Conservation (phyloP, 2,888 invertebrate species). For the Aporophyla lueneburgensis region DNA sequence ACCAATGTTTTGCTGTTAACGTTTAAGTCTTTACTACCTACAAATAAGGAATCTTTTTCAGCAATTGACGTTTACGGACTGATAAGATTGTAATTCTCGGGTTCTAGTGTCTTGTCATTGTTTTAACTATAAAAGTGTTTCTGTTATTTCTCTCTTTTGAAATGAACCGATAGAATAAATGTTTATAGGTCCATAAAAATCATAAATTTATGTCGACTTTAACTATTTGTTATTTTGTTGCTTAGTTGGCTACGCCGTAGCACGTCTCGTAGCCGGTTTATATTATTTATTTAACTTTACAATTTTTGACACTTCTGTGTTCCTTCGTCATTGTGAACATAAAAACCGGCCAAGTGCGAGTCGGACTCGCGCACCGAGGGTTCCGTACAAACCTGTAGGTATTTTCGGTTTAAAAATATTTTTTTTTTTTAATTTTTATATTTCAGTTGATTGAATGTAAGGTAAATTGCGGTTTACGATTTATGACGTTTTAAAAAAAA, state of each 20-base stretch:
- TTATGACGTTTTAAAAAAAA: too few relatives aligned
- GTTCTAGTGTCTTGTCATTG: too few relatives aligned
- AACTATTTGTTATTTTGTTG: too few relatives aligned
- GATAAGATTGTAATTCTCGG: not conserved
- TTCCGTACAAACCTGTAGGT: too few relatives aligned
- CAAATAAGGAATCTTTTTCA: too few relatives aligned
- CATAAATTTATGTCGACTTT: not conserved
- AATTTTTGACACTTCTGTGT: not conserved
- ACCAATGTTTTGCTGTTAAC: not conserved
- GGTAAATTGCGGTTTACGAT: too few relatives aligned
- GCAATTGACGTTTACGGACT: not conserved
- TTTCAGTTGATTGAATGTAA: too few relatives aligned
- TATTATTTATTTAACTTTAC: not conserved
- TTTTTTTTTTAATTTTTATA: too few relatives aligned
- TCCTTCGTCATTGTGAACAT: not conserved
- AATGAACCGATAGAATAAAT: not conserved
- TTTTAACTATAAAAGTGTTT: not conserved
- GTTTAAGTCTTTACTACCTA: not conserved
- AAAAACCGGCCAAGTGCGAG: too few relatives aligned
- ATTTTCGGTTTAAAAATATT: too few relatives aligned
- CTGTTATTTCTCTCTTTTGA: not conserved
- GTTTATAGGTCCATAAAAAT: too few relatives aligned
- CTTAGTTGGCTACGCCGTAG: constrained; percentile 17
- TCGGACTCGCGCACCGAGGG: too few relatives aligned
- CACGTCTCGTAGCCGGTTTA: not conserved